Conservation (phyloP, 2,113 vertebrate species). For the Xiphias gladius region DNA sequence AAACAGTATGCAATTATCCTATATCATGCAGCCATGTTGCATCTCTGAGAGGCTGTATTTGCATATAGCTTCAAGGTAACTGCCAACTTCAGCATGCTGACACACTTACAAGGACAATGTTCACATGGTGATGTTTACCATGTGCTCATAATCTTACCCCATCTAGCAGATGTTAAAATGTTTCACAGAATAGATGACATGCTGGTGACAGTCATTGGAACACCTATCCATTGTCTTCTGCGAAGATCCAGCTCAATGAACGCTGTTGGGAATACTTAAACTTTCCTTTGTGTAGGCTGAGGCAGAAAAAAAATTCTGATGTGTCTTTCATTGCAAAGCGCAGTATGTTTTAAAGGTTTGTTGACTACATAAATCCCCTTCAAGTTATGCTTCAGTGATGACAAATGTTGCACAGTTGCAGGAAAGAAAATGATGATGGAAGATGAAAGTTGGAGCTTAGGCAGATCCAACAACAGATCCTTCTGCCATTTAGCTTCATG, state of each 20-base stretch:
- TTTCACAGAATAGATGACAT: background rate
- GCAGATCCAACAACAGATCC: slow-evolving; percentile 30
- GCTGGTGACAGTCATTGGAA: background rate
- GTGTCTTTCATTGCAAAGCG: background rate
- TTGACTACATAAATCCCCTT: slow-evolving; percentile 51
- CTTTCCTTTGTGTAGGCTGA: slow-evolving; percentile 10
- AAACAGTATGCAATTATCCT: too few species aligned
- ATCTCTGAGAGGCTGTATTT: too few species aligned
- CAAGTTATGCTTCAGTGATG: slow-evolving; percentile 48
- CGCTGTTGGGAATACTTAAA: background rate
- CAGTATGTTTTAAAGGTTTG: slow-evolving; percentile 27
- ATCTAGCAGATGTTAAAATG: background rate
- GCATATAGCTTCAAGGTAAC: too few species aligned
- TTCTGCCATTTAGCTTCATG: slow-evolving; percentile 28
- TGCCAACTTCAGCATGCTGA: too few species aligned
- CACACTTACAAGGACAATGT: background rate
- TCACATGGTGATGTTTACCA: background rate
- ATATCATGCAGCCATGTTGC: too few species aligned
- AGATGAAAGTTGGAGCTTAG: slow-evolving; percentile 44
- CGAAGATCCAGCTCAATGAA: background rate
- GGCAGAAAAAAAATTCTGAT: background rate
- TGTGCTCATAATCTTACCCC: background rate
- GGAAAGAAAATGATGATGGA: slow-evolving; percentile 46
- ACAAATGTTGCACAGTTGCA: slow-evolving; percentile 50
- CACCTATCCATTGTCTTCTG: background rate